These are phyloP conservation scores for Melitaea cinxia DNA, from an alignment of 1,140 invertebrate species.

Conservation along the genomic window DNA sequence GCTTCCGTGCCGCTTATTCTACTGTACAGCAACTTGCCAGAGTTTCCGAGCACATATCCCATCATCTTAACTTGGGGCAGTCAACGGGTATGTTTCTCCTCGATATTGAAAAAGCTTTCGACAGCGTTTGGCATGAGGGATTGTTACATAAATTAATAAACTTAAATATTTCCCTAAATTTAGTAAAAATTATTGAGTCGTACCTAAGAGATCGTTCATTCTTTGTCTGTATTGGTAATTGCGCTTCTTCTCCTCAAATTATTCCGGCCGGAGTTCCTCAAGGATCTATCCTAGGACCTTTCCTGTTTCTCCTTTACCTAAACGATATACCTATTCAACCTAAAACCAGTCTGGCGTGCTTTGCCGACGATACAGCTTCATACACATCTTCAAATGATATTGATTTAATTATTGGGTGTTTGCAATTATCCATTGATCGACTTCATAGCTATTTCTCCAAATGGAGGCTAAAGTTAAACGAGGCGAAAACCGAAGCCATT, in stretches of 20 bases:
- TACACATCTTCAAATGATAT: slow-evolving; percentile 10
- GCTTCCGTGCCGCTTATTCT: background rate
- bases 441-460: background rate
- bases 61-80: background rate
- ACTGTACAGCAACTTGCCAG: slow-evolving; percentile 3
- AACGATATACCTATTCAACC: slow-evolving; percentile 13
- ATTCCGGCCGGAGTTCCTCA: background rate
- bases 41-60: slow-evolving; percentile 7
- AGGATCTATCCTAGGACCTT: background rate
- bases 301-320: slow-evolving; percentile 6
- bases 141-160: slow-evolving; percentile 2
- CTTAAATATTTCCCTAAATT: background rate
- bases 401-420: slow-evolving; percentile 8
- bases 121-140: slow-evolving; percentile 3
- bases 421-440: slow-evolving; percentile 11
- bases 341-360: slow-evolving; percentile 8
- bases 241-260: background rate
- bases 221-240: background rate
- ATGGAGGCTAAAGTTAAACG: slow-evolving; percentile 21
- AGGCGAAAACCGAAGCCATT: slow-evolving; percentile 17
- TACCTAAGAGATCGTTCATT: background rate
- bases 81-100: slow-evolving; percentile 6
- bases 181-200: background rate
- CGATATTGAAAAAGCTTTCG: slow-evolving; percentile 16
- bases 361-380: slow-evolving; percentile 11